phyloP scores from a whole-genome alignment of 2,888 invertebrate species.

The Poecilus cupreus region DNA sequence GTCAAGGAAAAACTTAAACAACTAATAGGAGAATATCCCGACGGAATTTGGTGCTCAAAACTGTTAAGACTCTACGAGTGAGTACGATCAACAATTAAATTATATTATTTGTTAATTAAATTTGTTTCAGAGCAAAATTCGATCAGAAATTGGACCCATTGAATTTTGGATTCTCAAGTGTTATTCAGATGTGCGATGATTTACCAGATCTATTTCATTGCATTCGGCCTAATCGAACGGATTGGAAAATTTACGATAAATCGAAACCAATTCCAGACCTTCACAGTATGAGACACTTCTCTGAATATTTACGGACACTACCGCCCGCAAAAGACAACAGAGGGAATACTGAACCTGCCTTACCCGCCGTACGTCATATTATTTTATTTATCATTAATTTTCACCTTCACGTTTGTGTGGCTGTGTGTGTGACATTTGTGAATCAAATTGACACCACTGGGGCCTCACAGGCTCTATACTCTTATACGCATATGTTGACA shows the following conservation, averaged over 20 bases:
- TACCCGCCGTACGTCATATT: conserved; percentile 60
- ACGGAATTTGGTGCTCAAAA: conserved; percentile 74
- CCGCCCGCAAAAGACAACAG: not conserved
- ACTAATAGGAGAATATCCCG: conserved; percentile 70
- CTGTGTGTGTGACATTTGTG: too few relatives aligned
- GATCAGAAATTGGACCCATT: conserved; percentile 65
- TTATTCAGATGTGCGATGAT: conserved; percentile 68
- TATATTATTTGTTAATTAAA: not conserved
- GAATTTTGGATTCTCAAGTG: conserved; percentile 67
- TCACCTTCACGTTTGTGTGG: too few relatives aligned
- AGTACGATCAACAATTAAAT: conserved; percentile 54
- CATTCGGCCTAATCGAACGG: conserved; percentile 66
- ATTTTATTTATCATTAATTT: too few relatives aligned
- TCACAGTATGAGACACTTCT: conserved; percentile 8
- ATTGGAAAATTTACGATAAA: conserved; percentile 69
- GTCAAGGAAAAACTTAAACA: conserved; percentile 66
- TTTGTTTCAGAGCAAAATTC: conserved; percentile 65
- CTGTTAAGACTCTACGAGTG: conserved; percentile 73
- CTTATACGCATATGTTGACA: too few relatives aligned
- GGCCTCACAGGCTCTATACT: too few relatives aligned
- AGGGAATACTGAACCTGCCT: conserved; percentile 58
- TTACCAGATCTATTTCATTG: conserved; percentile 68
- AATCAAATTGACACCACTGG: too few relatives aligned
- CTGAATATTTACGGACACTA: conserved; percentile 16
- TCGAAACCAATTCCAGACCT: conserved; percentile 64